These are phyloP conservation scores for Drosophila meridiana DNA, from an alignment of 2,888 invertebrate genomes.

Conservation along the genomic window DNA sequence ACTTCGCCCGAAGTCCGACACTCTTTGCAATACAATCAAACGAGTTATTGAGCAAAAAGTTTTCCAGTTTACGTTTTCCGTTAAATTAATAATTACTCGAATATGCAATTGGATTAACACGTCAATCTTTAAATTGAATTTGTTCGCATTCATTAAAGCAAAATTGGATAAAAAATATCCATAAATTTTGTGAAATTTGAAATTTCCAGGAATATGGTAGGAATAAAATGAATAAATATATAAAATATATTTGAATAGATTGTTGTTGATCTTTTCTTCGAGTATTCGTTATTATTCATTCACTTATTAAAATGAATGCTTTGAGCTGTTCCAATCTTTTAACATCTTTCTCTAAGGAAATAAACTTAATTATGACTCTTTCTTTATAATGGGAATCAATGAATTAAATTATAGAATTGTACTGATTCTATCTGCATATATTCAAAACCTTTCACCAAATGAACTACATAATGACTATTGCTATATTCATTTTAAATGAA, in stretches of 20 bases:
- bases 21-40: constrained; percentile 7
- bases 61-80: not conserved
- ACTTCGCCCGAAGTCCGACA: not conserved
- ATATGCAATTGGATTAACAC: not conserved
- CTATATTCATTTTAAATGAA: too few species aligned
- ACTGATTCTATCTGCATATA: too few species aligned
- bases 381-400: too few species aligned
- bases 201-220: not conserved
- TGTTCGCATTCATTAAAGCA: not conserved
- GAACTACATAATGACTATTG: too few species aligned
- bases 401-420: too few species aligned
- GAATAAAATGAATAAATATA: not conserved
- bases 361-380: too few species aligned
- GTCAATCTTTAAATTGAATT: not conserved
- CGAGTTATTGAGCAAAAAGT: constrained; percentile 1
- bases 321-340: too few species aligned
- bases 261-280: not conserved
- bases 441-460: too few species aligned
- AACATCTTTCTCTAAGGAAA: too few species aligned
- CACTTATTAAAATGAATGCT: too few species aligned
- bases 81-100: constrained; percentile 5
- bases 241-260: not conserved
- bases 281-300: not conserved
- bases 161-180: not conserved
- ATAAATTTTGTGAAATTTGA: not conserved